Conservation (phyloP, 1,140 invertebrate genomes). For the Globodera ellingtonae region DNA sequence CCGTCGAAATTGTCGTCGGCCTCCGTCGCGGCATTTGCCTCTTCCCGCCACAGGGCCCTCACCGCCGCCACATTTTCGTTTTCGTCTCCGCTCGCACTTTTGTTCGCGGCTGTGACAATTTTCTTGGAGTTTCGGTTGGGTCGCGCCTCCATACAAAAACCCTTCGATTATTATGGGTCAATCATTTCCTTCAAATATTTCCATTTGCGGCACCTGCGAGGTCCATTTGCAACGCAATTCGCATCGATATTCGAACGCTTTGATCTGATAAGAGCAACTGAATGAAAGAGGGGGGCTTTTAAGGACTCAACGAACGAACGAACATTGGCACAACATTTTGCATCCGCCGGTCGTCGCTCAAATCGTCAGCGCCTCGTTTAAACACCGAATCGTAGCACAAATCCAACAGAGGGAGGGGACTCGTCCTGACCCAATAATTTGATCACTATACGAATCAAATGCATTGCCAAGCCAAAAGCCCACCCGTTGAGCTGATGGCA, state of each 20-base stretch:
- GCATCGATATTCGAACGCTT: slow-evolving; percentile 29
- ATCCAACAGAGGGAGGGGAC: slow-evolving; percentile 11
- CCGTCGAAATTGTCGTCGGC: background rate
- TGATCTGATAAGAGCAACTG: slow-evolving; percentile 30
- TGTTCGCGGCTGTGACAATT: background rate
- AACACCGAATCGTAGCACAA: slow-evolving; percentile 18
- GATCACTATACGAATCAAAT: background rate
- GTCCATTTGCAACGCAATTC: slow-evolving; percentile 46
- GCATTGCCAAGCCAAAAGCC: background rate
- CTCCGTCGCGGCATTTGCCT: background rate
- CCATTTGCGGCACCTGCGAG: slow-evolving; percentile 15
- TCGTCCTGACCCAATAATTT: background rate
- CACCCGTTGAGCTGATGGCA: slow-evolving; percentile 28
- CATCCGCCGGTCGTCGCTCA: slow-evolving; percentile 10
- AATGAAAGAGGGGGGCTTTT: background rate
- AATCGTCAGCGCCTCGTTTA: slow-evolving; percentile 3
- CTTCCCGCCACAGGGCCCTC: background rate
- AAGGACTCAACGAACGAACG: background rate
- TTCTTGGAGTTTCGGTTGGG: slow-evolving; percentile 18
- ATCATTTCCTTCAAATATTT: background rate
- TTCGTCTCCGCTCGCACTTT: background rate
- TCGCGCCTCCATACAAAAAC: slow-evolving; percentile 34
- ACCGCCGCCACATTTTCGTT: background rate
- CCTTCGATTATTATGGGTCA: slow-evolving; percentile 9
- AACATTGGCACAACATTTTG: slow-evolving; percentile 18